phyloP scores from a whole-genome alignment of 2,888 invertebrate genomes.

The Heliconius sara region DNA sequence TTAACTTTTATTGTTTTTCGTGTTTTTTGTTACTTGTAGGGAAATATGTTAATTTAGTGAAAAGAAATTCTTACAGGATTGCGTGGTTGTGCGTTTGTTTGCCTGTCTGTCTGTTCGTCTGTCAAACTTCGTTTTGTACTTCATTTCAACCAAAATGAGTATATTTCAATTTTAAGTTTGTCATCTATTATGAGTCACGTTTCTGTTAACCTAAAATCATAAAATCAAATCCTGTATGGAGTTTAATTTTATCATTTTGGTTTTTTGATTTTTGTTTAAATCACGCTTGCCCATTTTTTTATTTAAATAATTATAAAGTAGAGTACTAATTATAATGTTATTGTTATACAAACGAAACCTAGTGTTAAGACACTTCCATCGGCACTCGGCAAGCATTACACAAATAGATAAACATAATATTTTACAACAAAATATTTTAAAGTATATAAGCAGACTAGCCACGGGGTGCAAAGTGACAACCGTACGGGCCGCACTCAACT shows the following conservation, averaged over 20 bases:
- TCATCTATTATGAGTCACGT: background rate
- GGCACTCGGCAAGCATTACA: background rate
- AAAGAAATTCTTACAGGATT: background rate
- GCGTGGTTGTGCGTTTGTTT: background rate
- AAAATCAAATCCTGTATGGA: too few species aligned
- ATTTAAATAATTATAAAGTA: too few species aligned
- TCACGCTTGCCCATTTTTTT: too few species aligned
- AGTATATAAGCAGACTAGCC: background rate
- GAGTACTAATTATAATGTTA: too few species aligned
- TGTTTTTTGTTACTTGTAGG: background rate
- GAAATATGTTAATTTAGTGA: background rate
- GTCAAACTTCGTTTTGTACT: background rate
- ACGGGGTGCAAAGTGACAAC: slow-evolving; percentile 9
- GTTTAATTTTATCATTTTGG: too few species aligned
- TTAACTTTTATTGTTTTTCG: background rate
- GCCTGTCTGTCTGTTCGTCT: background rate
- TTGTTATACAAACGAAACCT: too few species aligned
- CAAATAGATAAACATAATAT: background rate
- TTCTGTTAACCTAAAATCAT: background rate
- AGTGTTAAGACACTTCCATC: background rate
- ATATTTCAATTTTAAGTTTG: background rate
- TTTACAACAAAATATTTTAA: background rate
- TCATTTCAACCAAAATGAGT: background rate
- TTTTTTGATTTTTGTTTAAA: too few species aligned
- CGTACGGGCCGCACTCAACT: slow-evolving; percentile 18